Conservation (phyloP, 2,888 invertebrate genomes). For the Coelogynopora nodosa region DNA sequence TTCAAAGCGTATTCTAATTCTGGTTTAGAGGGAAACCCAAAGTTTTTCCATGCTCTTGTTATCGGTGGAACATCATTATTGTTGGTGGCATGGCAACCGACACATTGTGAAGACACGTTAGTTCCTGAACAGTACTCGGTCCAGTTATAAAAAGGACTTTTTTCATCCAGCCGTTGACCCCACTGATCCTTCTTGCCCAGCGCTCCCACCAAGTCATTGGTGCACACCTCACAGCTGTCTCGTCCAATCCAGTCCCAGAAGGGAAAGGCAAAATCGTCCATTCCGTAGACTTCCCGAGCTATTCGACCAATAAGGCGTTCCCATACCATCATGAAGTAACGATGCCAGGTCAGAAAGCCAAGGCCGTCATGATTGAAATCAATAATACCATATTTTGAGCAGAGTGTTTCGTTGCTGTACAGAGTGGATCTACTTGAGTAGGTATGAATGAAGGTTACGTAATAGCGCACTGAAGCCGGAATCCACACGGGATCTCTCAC, state of each 20-base stretch:
- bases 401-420: conserved; percentile 15
- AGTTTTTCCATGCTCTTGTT: conserved; percentile 35
- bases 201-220: conserved; percentile 42
- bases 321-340: conserved; percentile 46
- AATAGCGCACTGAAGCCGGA: conserved; percentile 36
- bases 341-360: conserved; percentile 46
- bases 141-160: conserved; percentile 43
- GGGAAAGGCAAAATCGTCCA: conserved; percentile 38
- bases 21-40: conserved; percentile 23
- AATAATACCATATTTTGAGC: conserved; percentile 36
- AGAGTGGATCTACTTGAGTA: conserved; percentile 36
- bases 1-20: conserved; percentile 35
- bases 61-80: conserved; percentile 5
- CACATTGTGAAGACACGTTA: conserved; percentile 29
- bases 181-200: conserved; percentile 36
- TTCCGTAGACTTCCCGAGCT: conserved; percentile 37
- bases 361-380: conserved; percentile 43
- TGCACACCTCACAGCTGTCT: conserved; percentile 43
- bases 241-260: conserved; percentile 46
- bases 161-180: conserved; percentile 3
- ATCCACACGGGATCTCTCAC: conserved; percentile 22
- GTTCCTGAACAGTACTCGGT: conserved; percentile 41
- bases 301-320: conserved; percentile 37
- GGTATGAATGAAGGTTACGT: conserved; percentile 35
- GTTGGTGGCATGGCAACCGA: conserved; percentile 37